Percentiles rank a stretch among this genome's conserved stretches.
Conservation (phyloP, 2,113 vertebrate genomes). For the Macaca fascicularis region DNA sequence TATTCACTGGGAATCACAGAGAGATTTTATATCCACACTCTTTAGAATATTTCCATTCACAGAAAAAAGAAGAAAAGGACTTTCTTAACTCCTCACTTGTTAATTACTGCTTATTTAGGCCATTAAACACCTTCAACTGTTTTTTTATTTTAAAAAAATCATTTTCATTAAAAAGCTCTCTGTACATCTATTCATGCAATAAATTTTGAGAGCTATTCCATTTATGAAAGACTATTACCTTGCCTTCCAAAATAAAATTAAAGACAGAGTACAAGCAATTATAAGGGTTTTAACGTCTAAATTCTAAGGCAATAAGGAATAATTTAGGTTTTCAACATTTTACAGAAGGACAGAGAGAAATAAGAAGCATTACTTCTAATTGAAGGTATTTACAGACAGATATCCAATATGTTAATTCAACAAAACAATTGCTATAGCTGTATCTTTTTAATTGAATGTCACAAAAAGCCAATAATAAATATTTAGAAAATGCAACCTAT, state of each 20-base stretch:
- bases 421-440: background rate
- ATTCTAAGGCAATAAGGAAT: background rate
- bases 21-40: background rate
- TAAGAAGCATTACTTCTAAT: background rate
- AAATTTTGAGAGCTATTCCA: background rate
- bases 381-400: background rate
- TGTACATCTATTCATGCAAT: conserved; percentile 30
- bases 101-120: background rate
- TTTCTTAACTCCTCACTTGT: background rate
- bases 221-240: background rate
- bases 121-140: background rate
- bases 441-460: background rate
- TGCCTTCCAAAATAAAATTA: background rate
- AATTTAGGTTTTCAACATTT: background rate
- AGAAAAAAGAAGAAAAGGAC: background rate
- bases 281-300: background rate
- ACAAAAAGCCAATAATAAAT: background rate
- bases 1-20: background rate
- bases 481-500: background rate
- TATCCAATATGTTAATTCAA: background rate
- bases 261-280: background rate
- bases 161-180: background rate
- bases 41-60: background rate
- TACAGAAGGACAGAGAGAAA: background rate
- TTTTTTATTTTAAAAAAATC: background rate